Evolutionary conservation across 1,140 invertebrate genomes (phyloP).

Genomic region (Nasonia longicornis): DNA sequence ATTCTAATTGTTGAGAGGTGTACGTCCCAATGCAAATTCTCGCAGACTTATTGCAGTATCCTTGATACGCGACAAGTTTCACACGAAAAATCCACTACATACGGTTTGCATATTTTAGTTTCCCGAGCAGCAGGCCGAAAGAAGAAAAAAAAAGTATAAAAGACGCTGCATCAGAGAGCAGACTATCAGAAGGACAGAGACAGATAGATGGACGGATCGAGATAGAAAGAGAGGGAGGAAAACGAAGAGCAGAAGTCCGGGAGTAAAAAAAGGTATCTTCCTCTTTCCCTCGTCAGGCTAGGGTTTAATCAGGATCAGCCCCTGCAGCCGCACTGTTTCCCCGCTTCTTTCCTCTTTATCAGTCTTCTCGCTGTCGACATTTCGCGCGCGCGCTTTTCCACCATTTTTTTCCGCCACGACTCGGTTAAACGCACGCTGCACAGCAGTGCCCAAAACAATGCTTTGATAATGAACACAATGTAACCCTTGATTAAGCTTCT

Average conservation of each 20-base stretch:
- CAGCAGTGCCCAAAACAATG: conserved; percentile 53
- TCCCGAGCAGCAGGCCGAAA: neutral
- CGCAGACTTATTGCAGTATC: too few relatives aligned
- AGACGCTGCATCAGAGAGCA: neutral
- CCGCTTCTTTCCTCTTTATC: conserved; percentile 45
- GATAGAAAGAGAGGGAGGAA: conserved; percentile 14
- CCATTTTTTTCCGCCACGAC: conserved; percentile 22
- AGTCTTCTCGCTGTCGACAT: conserved; percentile 44
- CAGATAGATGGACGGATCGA: neutral
- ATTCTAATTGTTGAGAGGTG: too few relatives aligned
- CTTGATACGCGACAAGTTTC: too few relatives aligned
- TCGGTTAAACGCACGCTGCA: conserved; percentile 2
- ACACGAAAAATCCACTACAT: neutral
- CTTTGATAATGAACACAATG: conserved; percentile 57
- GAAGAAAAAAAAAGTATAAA: neutral
- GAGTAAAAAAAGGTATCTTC: conserved; percentile 31
- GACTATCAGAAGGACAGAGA: conserved; percentile 11
- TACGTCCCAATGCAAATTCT: too few relatives aligned
- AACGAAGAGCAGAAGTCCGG: conserved; percentile 26
- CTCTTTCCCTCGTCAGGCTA: conserved; percentile 18
- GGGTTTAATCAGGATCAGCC: conserved; percentile 62
- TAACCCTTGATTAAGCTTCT: conserved; percentile 53
- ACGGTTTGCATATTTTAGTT: neutral
- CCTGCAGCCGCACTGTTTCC: conserved; percentile 47
- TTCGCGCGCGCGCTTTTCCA: conserved; percentile 36